Base-by-base conservation (phyloP, 1,140 invertebrate genomes). In the Penaeus japonicus region DNA sequence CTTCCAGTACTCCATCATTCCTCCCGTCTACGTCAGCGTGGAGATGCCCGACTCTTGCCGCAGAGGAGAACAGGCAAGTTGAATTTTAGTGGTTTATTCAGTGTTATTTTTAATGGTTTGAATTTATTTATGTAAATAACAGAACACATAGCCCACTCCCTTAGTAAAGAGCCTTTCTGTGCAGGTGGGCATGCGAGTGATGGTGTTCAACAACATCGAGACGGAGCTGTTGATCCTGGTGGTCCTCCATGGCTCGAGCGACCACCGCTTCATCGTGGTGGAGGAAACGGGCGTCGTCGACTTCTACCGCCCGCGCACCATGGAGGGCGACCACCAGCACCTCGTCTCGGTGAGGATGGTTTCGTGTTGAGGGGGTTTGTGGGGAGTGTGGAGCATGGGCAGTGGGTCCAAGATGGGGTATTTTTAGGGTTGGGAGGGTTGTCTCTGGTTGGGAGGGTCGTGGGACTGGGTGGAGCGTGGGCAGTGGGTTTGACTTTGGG, bases 211-310 rank as follows among this genome's bases (percentile, higher is more conserved):
- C 77, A 91, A 89, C 57, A 77, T 89, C n/a, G 87, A 87, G 4
- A 85, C 88, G 85, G 90, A 91, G 35, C 65, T 89, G 90, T 91
- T 92, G 89, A 91, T 91, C 22, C 91, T 94, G 79, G 89, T 94
- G 12, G 93, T 93, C 30, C 92, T 94, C 70, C 91, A 91, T 35
- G 91, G 91, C 4, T 93, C 94, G 0, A 91, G 92, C 39, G 92
- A 94, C 77, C 94, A 94, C 90, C 92, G 93, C 59, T 94, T 95
- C 90, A 93, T 95, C 0, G 91, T 94, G 62, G 94, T 95, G 1
- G 94, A 94, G 82, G 91, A 93, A 3, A 91, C 93, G 77, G 94
- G 94, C 4, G 92, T 93, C 30, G 94, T 94, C 0, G 92, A 92
- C 17, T 94, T 94, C 55, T 94, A 94, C 91, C 91, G 91, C 0